A percentile compares a stretch with the other conserved stretches of the same genome.
Evolutionary conservation across 2,113 vertebrate genomes (phyloP).

Genomic region (Axis porcinus): DNA sequence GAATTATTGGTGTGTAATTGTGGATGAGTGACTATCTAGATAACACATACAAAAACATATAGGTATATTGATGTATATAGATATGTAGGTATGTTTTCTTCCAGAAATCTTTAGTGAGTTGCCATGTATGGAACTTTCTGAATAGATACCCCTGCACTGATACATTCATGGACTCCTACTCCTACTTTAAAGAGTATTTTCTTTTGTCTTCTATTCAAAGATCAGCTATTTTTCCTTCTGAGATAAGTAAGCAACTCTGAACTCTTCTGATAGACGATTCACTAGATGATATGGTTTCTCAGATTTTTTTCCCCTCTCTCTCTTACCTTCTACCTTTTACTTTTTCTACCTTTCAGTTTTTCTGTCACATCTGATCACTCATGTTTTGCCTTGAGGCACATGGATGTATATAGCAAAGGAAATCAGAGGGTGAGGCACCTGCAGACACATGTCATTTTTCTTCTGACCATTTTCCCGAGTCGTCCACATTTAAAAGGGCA

Average conservation of each 20-base stretch:
- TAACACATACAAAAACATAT: background rate
- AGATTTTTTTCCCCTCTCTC: background rate
- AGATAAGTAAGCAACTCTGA: background rate
- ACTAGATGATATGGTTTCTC: background rate
- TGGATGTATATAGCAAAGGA: background rate
- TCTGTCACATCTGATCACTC: background rate
- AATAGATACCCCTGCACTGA: background rate
- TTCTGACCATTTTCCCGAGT: background rate
- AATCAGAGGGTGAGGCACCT: background rate
- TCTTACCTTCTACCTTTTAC: background rate
- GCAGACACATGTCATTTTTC: accelerated
- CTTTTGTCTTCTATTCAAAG: background rate
- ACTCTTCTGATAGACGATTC: background rate
- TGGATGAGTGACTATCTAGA: background rate
- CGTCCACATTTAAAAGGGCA: background rate
- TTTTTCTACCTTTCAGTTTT: background rate
- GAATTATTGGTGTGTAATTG: background rate
- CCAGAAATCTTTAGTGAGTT: background rate
- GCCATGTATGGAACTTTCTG: background rate
- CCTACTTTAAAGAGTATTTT: background rate
- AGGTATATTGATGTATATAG: accelerated
- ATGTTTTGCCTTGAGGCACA: background rate
- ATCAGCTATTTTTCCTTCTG: background rate
- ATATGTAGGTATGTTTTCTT: background rate
- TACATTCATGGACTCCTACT: background rate